Evolutionary conservation across 2,797 vertebrate genomes (phyloP), one percentile per base, ranked within the genome.

Genomic region (Galago senegalensis): DNA sequence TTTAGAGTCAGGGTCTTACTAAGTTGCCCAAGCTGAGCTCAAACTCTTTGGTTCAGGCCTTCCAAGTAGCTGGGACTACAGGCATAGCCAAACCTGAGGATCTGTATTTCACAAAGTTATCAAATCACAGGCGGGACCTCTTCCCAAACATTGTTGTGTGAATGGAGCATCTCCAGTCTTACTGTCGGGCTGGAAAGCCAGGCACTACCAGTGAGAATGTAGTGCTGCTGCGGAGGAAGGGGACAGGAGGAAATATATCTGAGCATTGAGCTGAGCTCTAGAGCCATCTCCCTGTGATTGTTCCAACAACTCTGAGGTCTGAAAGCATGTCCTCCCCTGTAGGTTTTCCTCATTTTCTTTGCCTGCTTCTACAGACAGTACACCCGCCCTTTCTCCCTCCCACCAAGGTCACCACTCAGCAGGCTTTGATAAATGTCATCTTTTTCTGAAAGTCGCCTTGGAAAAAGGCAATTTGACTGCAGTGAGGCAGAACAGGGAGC

Each of bases 381-480:
- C 69, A 65, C 58, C 93, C 72, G 87, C 37, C 92, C 82, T 88
- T 61, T 37, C 76, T 92, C 29, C 94, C 73, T 93, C 87, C 94
- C 95, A 92, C 95, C 97, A 97, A 98, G 98, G 98, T 98, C 97
- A 97, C 91, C 85, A 46, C 97, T 98, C 96, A 91, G 81, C 79
- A 83, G 95, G 96, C 92, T 97, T 93, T 97, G 97, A 97, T 97
- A 97, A 98, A 97, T 98, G 97, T 93, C 97, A 97, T 97, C 95
- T 95, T 97, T 94, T 93, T 95, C 82, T 96, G 88, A 96, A 97
- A 97, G 97, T 97, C 65, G 94, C 93, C 92, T 96, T 96, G 95
- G 96, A 98, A 98, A 97, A 96, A 97, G 98, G 97, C 96, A 95
- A 97, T 98, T 97, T 98, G 97, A 96, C 95, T 98, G 97, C 96